Evolutionary conservation across 2,797 vertebrate species (phyloP).

Genomic region (Neosalanx taihuensis): DNA sequence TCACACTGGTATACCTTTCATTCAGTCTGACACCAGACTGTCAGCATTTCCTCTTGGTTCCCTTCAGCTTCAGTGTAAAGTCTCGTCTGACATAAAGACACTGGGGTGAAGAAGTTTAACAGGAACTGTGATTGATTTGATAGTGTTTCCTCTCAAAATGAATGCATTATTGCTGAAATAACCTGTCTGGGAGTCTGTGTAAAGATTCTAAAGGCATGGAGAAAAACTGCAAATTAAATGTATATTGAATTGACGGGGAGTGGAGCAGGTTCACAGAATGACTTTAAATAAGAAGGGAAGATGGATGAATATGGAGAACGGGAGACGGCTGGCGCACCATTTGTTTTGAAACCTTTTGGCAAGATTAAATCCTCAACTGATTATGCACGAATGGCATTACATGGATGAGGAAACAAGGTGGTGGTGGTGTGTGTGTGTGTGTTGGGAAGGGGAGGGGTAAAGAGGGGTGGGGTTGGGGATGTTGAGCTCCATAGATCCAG

Average conservation of each 20-base stretch:
- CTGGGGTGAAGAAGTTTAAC: conserved; percentile 26
- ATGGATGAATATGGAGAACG: conserved; percentile 55
- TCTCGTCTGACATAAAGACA: conserved; percentile 43
- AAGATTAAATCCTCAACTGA: conserved; percentile 71
- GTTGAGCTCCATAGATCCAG: no score
- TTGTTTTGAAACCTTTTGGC: conserved; percentile 66
- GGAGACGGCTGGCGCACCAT: conserved; percentile 50
- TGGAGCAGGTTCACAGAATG: conserved; percentile 43
- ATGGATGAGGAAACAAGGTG: conserved; percentile 61
- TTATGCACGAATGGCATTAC: conserved; percentile 67
- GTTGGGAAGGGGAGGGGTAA: no score
- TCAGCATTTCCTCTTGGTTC: conserved; percentile 36
- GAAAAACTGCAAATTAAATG: conserved; percentile 59
- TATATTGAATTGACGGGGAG: conserved; percentile 47
- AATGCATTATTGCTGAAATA: conserved; percentile 26
- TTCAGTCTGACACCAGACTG: conserved; percentile 35
- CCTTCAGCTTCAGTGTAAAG: conserved; percentile 22
- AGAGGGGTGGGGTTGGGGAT: no score
- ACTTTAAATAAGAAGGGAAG: conserved; percentile 56
- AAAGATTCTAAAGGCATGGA: conserved; percentile 10
- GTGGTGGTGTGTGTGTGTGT: conserved; percentile 13
- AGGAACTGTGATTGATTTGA: conserved; percentile 47
- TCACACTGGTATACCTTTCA: conserved; percentile 25
- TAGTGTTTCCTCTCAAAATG: conserved; percentile 43
- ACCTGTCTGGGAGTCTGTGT: conserved; percentile 23